Conservation (phyloP, 2,888 invertebrate genomes). For the Periphyllus acericola region DNA sequence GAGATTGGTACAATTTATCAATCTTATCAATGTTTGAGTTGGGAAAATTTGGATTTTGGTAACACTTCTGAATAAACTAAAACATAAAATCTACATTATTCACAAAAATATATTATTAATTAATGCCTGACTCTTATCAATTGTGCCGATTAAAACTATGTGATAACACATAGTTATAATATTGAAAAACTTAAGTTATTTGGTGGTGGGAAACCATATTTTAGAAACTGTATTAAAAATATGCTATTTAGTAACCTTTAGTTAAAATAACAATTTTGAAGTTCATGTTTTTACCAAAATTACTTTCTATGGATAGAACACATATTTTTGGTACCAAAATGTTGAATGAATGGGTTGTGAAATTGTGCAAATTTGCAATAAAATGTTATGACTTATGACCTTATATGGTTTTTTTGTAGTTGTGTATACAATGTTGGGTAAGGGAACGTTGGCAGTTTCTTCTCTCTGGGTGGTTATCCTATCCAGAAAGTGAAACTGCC, state of each 20-base stretch:
- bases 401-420: too few species aligned
- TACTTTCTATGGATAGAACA: too few species aligned
- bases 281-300: too few species aligned
- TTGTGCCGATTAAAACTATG: too few species aligned
- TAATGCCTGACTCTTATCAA: not conserved
- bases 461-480: too few species aligned
- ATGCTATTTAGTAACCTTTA: not conserved
- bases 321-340: too few species aligned
- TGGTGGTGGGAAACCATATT: not conserved
- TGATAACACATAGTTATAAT: not conserved
- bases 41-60: conserved; percentile 41
- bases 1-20: conserved; percentile 44
- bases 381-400: too few species aligned
- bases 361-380: too few species aligned
- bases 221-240: not conserved
- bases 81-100: conserved; percentile 20
- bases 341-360: too few species aligned
- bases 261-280: not conserved
- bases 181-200: not conserved
- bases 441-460: too few species aligned
- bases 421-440: too few species aligned
- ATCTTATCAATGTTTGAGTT: conserved; percentile 38
- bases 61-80: conserved; percentile 51
- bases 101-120: not conserved
- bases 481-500: too few species aligned